Percentiles rank a stretch among this genome's conserved stretches.
These are phyloP conservation scores for Nesogale talazaci DNA, from an alignment of 2,113 vertebrate species.

Conservation along the genomic window DNA sequence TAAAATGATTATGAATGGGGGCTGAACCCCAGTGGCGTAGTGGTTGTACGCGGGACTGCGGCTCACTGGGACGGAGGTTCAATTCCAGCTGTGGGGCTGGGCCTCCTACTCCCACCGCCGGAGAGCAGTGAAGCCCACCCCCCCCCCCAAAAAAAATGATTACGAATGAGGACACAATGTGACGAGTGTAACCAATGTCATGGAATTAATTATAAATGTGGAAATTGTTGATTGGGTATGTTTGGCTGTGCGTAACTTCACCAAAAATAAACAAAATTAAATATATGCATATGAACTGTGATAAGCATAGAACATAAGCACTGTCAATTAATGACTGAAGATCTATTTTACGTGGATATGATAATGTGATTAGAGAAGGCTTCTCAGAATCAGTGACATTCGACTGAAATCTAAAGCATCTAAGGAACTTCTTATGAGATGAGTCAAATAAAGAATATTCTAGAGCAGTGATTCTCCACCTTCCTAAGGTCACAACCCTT, in stretches of 20 bases:
- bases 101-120: no score
- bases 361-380: background rate
- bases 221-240: background rate
- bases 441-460: background rate
- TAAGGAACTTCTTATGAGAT: background rate
- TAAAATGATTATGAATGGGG: background rate
- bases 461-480: no score
- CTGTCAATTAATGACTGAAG: background rate
- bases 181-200: background rate
- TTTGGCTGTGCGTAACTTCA: background rate
- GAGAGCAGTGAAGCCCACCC: no score
- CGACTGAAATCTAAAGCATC: background rate
- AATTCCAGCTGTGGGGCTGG: no score
- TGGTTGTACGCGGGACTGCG: no score
- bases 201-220: background rate
- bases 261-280: background rate
- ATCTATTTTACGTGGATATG: slow-evolving; percentile 8
- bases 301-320: background rate
- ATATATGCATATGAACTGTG: background rate
- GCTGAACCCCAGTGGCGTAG: no score
- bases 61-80: no score
- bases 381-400: background rate
- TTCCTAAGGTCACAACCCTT: no score
- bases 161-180: background rate
- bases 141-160: no score